A percentile compares a stretch with the other conserved stretches of the same genome.
Evolutionary conservation across 2,113 vertebrate species (phyloP).

Genomic region (Podilymbus podiceps): DNA sequence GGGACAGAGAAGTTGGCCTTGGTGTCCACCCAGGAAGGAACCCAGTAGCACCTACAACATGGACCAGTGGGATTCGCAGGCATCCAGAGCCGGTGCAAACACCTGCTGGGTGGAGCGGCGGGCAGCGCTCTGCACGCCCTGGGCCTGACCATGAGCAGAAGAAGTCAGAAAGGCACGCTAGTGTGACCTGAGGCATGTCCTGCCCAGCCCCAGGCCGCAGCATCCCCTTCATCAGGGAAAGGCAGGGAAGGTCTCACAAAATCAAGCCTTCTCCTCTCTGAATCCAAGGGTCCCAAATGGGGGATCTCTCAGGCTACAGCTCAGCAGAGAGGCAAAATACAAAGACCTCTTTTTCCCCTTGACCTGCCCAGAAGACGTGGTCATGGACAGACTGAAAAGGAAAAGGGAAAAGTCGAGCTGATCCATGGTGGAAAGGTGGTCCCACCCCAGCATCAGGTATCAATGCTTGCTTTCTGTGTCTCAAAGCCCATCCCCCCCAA

Average conservation of each 20-base stretch:
- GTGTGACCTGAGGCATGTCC: not conserved
- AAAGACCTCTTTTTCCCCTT: not conserved
- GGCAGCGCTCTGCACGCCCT: not conserved
- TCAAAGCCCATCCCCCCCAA: not conserved
- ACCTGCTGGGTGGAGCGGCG: not conserved
- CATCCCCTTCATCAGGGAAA: not conserved
- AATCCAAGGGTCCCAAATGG: not conserved
- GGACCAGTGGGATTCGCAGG: not conserved
- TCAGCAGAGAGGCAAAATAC: not conserved
- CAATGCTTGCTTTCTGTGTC: not conserved
- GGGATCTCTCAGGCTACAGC: not conserved
- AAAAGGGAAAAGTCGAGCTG: not conserved
- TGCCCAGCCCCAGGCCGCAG: not conserved
- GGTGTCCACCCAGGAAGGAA: not conserved
- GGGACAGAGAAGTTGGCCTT: not conserved
- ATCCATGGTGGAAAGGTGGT: not conserved
- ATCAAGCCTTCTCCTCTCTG: not conserved
- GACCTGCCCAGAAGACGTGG: not conserved
- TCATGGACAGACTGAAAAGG: not conserved
- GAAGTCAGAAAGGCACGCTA: not conserved
- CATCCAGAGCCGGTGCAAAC: not conserved
- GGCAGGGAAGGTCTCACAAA: not conserved
- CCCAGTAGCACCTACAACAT: too few species aligned
- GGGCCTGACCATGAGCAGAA: not conserved
- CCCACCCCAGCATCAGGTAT: not conserved